Base-by-base conservation (phyloP, 2,888 invertebrate species). In the Argyresthia albistria region DNA sequence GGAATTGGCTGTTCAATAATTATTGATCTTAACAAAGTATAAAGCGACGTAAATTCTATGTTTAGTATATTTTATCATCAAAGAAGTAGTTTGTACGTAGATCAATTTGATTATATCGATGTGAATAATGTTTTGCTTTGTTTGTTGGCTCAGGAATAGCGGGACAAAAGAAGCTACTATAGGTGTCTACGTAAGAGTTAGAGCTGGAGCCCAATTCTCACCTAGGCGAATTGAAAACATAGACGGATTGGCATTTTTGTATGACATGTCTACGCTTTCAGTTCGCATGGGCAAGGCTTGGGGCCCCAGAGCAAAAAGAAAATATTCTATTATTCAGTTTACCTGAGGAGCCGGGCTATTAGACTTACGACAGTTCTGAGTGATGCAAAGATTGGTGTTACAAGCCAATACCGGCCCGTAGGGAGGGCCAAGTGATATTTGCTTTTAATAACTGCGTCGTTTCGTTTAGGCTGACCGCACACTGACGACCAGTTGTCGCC, bases 371-470 rank as follows among this genome's bases (percentile, higher is more conserved):
- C 42, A 42, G 12, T 12, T 12, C 11, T 14, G 46, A 45, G 46
- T 12, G 25, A 14, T 10, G 14, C 15, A 11, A 14, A 14, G 8
- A 6, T 45, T 46, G n/a, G 10, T 10, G 46, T 46, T 46, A 1
- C 46, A 15, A 46, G 6, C 25, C 25, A 16, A 10, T 8, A 15
- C 35, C 47, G 25, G 35, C 47, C 25, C 35, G 47, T 8, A 25
- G 25, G 35, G 35, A 56, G 54, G 62, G 60, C 65, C 67, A 71
- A 69, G 74, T 73, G 74, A 74, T 74, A 74, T 69, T 74, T 59
- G 70, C 70, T 69, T 71, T 69, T 54, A 57, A 43, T 46, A 12
- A 15, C 43, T 25, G 14, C n/a, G 43, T 16, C 9, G 35, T 0
- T 15, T 25, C 16, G n/a, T 15, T 48, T 37, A n/a, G 9, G 48